Base-by-base conservation (phyloP, 2,113 vertebrate genomes). In the Balaeniceps rex region DNA sequence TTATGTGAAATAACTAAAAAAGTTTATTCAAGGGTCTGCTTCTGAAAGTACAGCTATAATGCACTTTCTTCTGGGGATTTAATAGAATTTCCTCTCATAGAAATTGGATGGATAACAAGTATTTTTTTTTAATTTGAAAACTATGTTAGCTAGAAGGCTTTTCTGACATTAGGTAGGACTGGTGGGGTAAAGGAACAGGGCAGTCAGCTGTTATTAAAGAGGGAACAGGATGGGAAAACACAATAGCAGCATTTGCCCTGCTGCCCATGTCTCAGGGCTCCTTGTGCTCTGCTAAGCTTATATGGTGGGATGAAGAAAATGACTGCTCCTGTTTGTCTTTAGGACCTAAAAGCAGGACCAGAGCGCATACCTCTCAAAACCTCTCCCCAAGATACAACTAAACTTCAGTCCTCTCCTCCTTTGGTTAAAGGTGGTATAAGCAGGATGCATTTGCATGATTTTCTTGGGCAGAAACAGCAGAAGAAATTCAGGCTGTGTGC, bases 1-100 rank as follows among this genome's bases (percentile, higher is more conserved):
- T 97, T 97, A 98, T 95, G 97, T 97, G 98, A 97, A 98, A 98
- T 98, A 97, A 97, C 93, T 97, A 96, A 98, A 97, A 97, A 98
- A 98, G 97, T 98, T 98, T 98, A 98, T 98, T 98, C 98, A 98
- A 98, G 97, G 90, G 96, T 94, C 97, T 85, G 42, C 91, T 98
- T 96, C 70, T 97, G 95, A 96, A 98, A 97, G 96, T 97, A 95
- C 76, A 89, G 90, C 90, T 88, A 88, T 96, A 98, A 98, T 96
- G 94, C 91, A 90, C 33, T 77, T 98, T 97, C 96, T 98, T 97
- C 80, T 74, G 97, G 96, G 94, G 97, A 95, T 97, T 98, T 98
- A 98, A 98, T 98, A 98, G 98, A 97, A 98, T 98, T 97, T 97
- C 82, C 80, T 98, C 90, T 98, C 87, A 94, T 90, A 96, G 97